Conservation (phyloP, 1,140 invertebrate genomes). For the Drosophila grimshawi region DNA sequence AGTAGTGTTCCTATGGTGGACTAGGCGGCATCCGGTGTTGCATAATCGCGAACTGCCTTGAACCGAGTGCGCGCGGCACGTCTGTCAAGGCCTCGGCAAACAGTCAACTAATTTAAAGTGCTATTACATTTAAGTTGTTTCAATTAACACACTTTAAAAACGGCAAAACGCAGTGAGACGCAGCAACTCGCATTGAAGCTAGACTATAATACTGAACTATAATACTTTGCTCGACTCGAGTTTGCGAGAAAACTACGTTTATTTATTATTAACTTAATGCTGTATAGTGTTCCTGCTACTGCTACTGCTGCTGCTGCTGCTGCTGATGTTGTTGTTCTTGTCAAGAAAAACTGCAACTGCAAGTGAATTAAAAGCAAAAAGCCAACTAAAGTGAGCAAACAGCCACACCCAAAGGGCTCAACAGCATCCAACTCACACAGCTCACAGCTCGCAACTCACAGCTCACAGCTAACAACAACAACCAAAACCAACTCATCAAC, state of each 20-base stretch:
- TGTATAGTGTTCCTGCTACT: slow-evolving; percentile 35
- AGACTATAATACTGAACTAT: not conserved
- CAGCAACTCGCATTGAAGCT: slow-evolving; percentile 6
- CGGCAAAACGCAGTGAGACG: slow-evolving; percentile 12
- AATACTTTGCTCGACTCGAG: not conserved
- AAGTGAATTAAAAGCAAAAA: slow-evolving; percentile 79
- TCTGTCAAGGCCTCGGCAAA: slow-evolving; percentile 39
- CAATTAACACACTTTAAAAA: slow-evolving; percentile 75
- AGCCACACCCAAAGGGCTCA: slow-evolving; percentile 30
- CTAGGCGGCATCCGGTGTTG: slow-evolving; percentile 32
- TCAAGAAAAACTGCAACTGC: slow-evolving; percentile 66
- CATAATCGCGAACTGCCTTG: slow-evolving; percentile 39
- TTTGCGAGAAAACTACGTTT: slow-evolving; percentile 70
- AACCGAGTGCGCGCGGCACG: not conserved
- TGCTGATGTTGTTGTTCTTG: slow-evolving; percentile 32
- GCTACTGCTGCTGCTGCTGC: slow-evolving; percentile 4
- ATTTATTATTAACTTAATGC: slow-evolving; percentile 75
- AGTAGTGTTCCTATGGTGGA: no score
- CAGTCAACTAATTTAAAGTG: slow-evolving; percentile 80
- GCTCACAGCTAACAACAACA: slow-evolving; percentile 8
- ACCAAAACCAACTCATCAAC: slow-evolving; percentile 41
- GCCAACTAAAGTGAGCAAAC: slow-evolving; percentile 59
- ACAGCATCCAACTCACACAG: slow-evolving; percentile 4
- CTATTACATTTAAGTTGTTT: slow-evolving; percentile 80
- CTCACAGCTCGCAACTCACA: slow-evolving; percentile 2